Base-by-base conservation (phyloP, 2,888 invertebrate genomes). In the Scaptomyza tumidula region DNA sequence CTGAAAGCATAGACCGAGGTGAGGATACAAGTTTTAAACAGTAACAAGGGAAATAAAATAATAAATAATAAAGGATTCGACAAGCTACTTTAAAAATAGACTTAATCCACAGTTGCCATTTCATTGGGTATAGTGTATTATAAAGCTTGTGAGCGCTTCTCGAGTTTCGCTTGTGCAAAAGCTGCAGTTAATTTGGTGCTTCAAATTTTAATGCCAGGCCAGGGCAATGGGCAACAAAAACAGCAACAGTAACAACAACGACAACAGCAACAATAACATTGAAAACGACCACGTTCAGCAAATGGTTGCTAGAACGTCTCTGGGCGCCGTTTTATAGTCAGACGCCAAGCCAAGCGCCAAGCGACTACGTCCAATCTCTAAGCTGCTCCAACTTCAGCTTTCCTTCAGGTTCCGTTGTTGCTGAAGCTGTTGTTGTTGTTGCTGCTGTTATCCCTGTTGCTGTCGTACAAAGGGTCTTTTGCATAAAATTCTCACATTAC, bases 131-230 rank as follows among this genome's bases (percentile, higher is more conserved):
- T 41, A 75, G 75, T 49, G 75, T 75, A 78, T 75, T 73, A 53
- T 59, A 73, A 70, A 70, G 78, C 75, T 77, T 75, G 78, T 62
- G 70, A 73, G 78, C 81, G 62, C 71, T 73, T 71, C 84, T 75
- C 84, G 85, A 71, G 82, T 75, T 77, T 72, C 80, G 72, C 69
- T 83, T 86, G 64, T 78, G 78, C 70, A 69, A 75, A 82, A 88
- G 84, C 86, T 89, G 77, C 88, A 89, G 89, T 86, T 90, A 89
- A 89, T 89, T 89, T 89, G 83, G 86, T 85, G 80, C 89, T 81
- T 78, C 81, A 84, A 82, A 89, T 85, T 89, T 87, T 84, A 84
- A 88, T 78, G 79, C 78, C 71, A 60, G 62, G 67, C 68, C 62
- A 71, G 60, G 68, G 62, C 72, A 63, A 63, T 66, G 66, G 75